Evolutionary conservation across 2,113 vertebrate genomes (phyloP), one percentile per base, ranked within the genome.

Genomic region (Oenanthe melanoleuca): DNA sequence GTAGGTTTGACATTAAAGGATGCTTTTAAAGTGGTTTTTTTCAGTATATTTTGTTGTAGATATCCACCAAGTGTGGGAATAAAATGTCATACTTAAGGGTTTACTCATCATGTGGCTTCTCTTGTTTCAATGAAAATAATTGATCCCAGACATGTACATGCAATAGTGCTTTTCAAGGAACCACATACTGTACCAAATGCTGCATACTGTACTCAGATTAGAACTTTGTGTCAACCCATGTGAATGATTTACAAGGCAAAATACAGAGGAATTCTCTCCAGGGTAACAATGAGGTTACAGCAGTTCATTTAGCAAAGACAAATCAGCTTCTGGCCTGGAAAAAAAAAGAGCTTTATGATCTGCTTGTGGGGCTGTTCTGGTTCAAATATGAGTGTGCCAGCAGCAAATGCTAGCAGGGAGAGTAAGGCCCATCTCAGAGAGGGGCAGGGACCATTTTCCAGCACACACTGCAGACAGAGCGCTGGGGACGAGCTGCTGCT

Each of bases 71-170:
- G 37, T 81, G 52, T 88, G 72, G 86, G 67, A 94, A 95, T 70
- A 74, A 80, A 89, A 80, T 69, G 25, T 74, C 44, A 56, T 84
- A 31, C n/a, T 92, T 81, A 45, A 0, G 8, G 57, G 49, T 92
- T 95, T 95, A 79, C 53, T 96, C 86, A 93, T 86, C 80, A 22
- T 12, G 37, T 0, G 1, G 72, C 65, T 92, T 88, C 75, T 90
- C 60, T 72, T 64, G 22, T 93, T 93, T 93, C 86, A 95, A 84
- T 81, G 80, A 88, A 86, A 78, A 93, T 83, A 95, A 96, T 73
- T 88, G 60, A 89, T 86, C 49, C 82, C 94, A 95, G 94, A 37
- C 75, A 42, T 18, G 42, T 64, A 78, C 69, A 92, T 42, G 86
- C 18, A 88, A 52, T 42, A 83, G 33, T 26, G 60, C 47, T 86